A percentile compares a stretch with the other conserved stretches of the same genome.
Conservation (phyloP, 2,797 vertebrate species). For the Ficedula albicollis region DNA sequence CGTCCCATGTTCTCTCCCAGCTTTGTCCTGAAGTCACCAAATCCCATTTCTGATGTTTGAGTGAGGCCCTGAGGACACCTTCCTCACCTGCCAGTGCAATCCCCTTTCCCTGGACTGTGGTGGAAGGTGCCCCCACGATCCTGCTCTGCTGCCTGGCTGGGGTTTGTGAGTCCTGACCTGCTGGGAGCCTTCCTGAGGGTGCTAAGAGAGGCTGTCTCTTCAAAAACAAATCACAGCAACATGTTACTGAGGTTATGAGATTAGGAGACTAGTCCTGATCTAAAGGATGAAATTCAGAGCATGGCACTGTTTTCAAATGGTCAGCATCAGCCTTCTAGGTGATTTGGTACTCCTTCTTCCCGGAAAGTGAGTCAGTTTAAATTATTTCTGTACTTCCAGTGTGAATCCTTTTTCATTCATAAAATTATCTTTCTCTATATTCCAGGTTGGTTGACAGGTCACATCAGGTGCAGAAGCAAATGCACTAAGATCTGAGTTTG, state of each 20-base stretch:
- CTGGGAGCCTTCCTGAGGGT: not conserved
- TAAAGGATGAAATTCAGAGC: not conserved
- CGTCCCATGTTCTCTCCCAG: not conserved
- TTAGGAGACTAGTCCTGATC: not conserved
- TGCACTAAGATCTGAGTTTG: not conserved
- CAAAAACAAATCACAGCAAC: not conserved
- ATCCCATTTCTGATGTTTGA: not conserved
- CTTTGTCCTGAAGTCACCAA: not conserved
- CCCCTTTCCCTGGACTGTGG: accelerated
- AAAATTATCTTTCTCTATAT: not conserved
- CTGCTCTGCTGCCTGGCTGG: not conserved
- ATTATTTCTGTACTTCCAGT: not conserved
- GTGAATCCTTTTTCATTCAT: not conserved
- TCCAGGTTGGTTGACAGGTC: not conserved
- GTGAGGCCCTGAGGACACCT: not conserved
- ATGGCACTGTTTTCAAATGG: not conserved
- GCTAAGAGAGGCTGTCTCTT: not conserved
- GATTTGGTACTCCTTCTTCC: not conserved
- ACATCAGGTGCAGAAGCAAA: not conserved
- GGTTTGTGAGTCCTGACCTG: not conserved
- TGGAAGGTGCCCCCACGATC: not conserved
- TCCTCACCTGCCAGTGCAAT: not conserved
- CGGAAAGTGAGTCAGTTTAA: not conserved
- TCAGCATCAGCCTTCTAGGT: not conserved
- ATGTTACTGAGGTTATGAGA: not conserved